Evolutionary conservation across 1,140 invertebrate genomes (phyloP), one percentile per base, ranked within the genome.

Genomic region (Dryas iulia): DNA sequence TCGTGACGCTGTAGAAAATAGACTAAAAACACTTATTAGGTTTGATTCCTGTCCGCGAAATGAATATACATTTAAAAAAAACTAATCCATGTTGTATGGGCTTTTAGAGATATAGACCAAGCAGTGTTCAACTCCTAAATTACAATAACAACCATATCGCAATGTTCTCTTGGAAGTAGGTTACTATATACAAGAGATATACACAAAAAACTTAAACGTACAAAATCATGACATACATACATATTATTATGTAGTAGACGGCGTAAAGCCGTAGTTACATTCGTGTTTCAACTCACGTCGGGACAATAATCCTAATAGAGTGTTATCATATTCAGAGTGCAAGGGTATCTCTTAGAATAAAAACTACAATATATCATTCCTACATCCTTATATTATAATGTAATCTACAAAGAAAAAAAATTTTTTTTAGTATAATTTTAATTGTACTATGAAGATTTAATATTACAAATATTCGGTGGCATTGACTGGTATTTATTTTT

Each of bases 291-390:
- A 12, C 31, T 21, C 65, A 66, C 65, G 65, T 59, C 59, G 25
- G 33, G 57, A 59, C 57, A 53, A 66, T 66, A 59, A 59, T 54
- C 59, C 65, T 66, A 66, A 66, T 53, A 66, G 64, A 57, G 39
- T 66, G 39, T 18, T 47, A 47, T 47, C 39, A 47, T 47, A 47
- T 24, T 61, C 33, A 18, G 23, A 35, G 60, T 47, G 12, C 39
- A 47, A 61, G 63, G 11, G 63, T 25, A 59, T 59, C 30, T 28
- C 11, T 57, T 21, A 23, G 63, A 66, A 47, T 47, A 47, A 47
- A 47, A 47, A 47, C 39, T 21, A 21, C 39, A 2, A 47, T 47
- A 21, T 47, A 18, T 47, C 18, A 47, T 47, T 47, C 39, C 14
- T 10, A 47, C 18, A 47, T 47, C 18, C 14, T 21, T 0, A 47